phyloP scores from a whole-genome alignment of 2,797 vertebrate genomes.

The Anisognathus igniventris region DNA sequence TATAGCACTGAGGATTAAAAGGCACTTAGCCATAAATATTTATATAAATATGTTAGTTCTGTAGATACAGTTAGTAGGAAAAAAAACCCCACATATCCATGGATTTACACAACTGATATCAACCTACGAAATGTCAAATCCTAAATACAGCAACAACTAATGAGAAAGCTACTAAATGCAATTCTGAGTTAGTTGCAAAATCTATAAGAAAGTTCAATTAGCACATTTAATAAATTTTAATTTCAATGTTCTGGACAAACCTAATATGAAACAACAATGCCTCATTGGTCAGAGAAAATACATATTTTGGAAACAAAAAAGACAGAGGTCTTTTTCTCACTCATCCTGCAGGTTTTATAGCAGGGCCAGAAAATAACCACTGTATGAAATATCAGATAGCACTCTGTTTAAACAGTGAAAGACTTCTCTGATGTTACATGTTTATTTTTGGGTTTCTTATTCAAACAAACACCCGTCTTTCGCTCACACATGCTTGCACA shows the following conservation, averaged over 20 bases:
- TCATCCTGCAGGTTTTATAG: background rate
- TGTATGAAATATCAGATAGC: background rate
- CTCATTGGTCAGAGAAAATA: background rate
- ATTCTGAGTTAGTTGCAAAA: background rate
- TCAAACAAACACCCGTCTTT: background rate
- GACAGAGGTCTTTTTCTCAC: background rate
- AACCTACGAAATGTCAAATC: background rate
- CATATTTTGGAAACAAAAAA: fast-evolving
- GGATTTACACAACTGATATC: background rate
- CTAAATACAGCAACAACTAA: background rate
- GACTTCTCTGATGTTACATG: background rate
- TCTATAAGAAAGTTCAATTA: background rate
- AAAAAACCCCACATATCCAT: background rate
- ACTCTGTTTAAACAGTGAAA: background rate
- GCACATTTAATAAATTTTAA: background rate
- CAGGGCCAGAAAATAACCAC: background rate
- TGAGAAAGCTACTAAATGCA: background rate
- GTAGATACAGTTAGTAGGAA: background rate
- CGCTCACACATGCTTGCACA: background rate
- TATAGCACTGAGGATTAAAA: background rate
- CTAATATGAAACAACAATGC: background rate
- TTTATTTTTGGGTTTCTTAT: background rate
- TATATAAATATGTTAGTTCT: background rate
- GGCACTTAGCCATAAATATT: background rate
- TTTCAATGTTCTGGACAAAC: background rate